Evolutionary conservation across 2,797 vertebrate species (phyloP).

Genomic region (Jordanella pulchra): DNA sequence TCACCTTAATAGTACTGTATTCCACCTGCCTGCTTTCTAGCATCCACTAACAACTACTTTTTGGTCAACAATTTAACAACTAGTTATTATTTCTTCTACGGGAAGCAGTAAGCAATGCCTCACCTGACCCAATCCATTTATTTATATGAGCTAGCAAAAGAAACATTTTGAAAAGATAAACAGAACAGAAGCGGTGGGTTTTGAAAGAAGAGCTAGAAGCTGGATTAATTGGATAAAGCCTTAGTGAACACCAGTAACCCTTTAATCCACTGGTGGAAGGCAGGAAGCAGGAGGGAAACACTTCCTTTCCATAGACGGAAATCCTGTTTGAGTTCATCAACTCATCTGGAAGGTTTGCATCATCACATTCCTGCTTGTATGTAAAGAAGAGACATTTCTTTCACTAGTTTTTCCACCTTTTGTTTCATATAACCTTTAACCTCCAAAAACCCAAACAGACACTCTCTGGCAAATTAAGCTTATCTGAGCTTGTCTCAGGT

Average conservation of each 20-base stretch:
- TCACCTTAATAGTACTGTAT: constrained; percentile 52
- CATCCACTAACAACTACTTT: constrained; percentile 15
- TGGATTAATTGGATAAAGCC: constrained; percentile 61
- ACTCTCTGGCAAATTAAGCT: too few species aligned
- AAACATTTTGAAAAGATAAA: constrained; percentile 16
- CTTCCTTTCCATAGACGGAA: constrained; percentile 49
- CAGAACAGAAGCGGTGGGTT: constrained; percentile 24
- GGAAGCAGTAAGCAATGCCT: not conserved
- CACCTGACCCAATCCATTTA: constrained; percentile 1
- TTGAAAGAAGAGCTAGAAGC: constrained; percentile 47
- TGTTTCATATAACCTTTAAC: not conserved
- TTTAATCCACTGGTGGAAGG: constrained; percentile 57
- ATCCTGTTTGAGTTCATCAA: constrained; percentile 3
- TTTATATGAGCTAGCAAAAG: not conserved
- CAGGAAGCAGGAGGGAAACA: constrained; percentile 42
- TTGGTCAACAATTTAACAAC: not conserved
- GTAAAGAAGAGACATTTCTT: not conserved
- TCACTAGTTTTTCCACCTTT: not conserved
- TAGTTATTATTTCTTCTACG: not conserved
- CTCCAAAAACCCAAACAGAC: not conserved
- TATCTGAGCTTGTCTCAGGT: not conserved
- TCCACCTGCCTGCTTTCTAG: constrained; percentile 28
- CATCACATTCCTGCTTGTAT: not conserved
- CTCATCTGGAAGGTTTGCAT: not conserved
- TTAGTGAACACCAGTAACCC: constrained; percentile 64